Percentiles rank a stretch among this genome's conserved stretches.
Evolutionary conservation across 2,888 invertebrate species (phyloP).

Genomic region (Pachliopta kotzebuea): DNA sequence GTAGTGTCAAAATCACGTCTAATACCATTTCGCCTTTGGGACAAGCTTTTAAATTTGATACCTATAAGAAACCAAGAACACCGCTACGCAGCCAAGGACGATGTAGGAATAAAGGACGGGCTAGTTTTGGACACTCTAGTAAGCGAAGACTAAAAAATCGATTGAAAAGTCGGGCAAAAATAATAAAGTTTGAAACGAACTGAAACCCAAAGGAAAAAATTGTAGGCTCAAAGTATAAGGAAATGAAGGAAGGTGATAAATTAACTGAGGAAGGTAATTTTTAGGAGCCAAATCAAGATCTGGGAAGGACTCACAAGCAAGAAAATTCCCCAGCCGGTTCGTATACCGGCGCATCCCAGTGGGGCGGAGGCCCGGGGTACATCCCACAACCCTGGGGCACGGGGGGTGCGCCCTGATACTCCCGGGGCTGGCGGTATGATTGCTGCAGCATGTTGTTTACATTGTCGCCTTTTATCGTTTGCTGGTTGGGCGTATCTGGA

Average conservation of each 20-base stretch:
- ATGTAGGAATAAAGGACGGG: constrained; percentile 34
- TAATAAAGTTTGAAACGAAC: constrained; percentile 28
- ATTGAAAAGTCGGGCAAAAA: background rate
- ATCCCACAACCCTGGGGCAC: constrained; percentile 52
- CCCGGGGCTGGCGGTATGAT: constrained; percentile 65
- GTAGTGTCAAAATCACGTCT: constrained; percentile 22
- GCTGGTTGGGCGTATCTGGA: constrained; percentile 72
- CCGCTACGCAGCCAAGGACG: constrained; percentile 73
- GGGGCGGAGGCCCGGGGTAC: constrained; percentile 59
- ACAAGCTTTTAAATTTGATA: constrained; percentile 70
- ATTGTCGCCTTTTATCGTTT: constrained; percentile 74
- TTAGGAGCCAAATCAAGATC: constrained; percentile 55
- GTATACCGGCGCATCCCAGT: constrained; percentile 70
- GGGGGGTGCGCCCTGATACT: constrained; percentile 59
- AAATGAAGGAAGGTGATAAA: no score
- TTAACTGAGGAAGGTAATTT: constrained; percentile 38
- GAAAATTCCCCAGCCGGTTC: constrained; percentile 76
- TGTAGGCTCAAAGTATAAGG: no score
- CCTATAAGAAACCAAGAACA: constrained; percentile 79
- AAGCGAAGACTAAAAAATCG: constrained; percentile 27
- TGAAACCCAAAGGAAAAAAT: background rate
- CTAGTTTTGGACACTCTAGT: constrained; percentile 31
- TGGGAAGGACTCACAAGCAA: constrained; percentile 78
- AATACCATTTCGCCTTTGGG: constrained; percentile 65
- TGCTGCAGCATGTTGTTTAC: constrained; percentile 76